Evolutionary conservation across 2,113 vertebrate genomes (phyloP).

Genomic region (Crocuta crocuta): DNA sequence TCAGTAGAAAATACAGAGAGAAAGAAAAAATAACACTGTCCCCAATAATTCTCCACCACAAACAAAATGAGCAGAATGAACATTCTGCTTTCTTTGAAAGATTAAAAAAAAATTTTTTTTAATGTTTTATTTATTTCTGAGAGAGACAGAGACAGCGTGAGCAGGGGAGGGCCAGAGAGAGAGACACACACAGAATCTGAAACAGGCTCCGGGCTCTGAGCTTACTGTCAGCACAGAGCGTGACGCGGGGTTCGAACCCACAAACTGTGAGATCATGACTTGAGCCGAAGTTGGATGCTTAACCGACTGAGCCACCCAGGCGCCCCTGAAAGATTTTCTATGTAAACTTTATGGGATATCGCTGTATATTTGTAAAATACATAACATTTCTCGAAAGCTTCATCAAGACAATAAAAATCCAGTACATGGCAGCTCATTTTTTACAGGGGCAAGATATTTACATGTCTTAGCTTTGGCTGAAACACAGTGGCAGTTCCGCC

Average conservation of each 20-base stretch:
- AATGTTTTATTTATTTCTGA: too few relatives aligned
- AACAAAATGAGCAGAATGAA: neutral
- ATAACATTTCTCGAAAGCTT: constrained; percentile 29
- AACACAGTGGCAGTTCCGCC: neutral
- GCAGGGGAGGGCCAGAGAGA: too few relatives aligned
- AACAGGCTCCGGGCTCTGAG: too few relatives aligned
- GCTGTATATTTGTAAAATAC: neutral
- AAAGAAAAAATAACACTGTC: neutral
- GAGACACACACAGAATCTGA: too few relatives aligned
- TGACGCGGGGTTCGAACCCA: too few relatives aligned
- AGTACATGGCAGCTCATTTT: neutral
- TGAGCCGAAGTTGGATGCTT: too few relatives aligned
- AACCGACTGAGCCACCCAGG: too few relatives aligned
- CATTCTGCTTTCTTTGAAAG: constrained; percentile 22
- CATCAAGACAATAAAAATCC: constrained; percentile 37
- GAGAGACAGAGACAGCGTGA: too few relatives aligned
- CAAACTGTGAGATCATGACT: too few relatives aligned
- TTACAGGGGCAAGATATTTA: neutral
- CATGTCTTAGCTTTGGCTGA: neutral
- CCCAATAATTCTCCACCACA: neutral
- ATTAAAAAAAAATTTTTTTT: too few relatives aligned
- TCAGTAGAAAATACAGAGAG: neutral
- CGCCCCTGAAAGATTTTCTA: neutral
- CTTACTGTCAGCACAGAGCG: too few relatives aligned
- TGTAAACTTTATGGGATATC: neutral